Percentiles rank a stretch among this genome's conserved stretches.
These are phyloP conservation scores for Puntigrus tetrazona DNA, from an alignment of 2,113 vertebrate species.

Conservation along the genomic window DNA sequence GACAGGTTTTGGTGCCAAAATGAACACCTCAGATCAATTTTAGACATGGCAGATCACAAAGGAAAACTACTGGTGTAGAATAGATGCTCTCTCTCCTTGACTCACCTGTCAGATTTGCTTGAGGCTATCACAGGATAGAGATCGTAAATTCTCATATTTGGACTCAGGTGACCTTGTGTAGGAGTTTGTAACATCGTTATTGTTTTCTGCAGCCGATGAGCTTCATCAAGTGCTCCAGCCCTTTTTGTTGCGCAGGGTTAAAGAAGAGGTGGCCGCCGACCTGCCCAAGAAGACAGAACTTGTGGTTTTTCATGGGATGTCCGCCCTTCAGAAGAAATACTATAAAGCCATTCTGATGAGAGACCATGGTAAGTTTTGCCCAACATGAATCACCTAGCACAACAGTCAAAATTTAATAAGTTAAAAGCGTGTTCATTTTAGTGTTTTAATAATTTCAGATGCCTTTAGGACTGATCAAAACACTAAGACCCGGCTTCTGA, in stretches of 20 bases:
- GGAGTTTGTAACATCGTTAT: background rate
- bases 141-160: background rate
- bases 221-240: conserved; percentile 85
- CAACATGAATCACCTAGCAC: background rate
- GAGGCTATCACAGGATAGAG: background rate
- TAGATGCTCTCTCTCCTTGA: background rate
- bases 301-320: conserved; percentile 91
- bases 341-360: conserved; percentile 90
- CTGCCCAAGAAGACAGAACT: conserved; percentile 88
- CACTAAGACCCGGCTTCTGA: conserved; percentile 83
- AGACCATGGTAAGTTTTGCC: conserved; percentile 79
- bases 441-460: conserved; percentile 71
- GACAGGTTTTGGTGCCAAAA: background rate
- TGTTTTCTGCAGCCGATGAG: conserved; percentile 77
- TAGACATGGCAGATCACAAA: background rate
- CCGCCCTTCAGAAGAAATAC: conserved; percentile 86
- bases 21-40: background rate
- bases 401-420: background rate
- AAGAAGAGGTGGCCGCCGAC: conserved; percentile 85
- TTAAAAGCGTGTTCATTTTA: background rate
- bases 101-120: background rate
- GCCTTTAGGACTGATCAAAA: conserved; percentile 81
- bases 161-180: background rate
- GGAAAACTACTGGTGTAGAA: background rate
- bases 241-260: conserved; percentile 89